Evolutionary conservation across 2,113 vertebrate genomes (phyloP), one percentile per base, ranked within the genome.

Genomic region (Oceanodroma tethys): DNA sequence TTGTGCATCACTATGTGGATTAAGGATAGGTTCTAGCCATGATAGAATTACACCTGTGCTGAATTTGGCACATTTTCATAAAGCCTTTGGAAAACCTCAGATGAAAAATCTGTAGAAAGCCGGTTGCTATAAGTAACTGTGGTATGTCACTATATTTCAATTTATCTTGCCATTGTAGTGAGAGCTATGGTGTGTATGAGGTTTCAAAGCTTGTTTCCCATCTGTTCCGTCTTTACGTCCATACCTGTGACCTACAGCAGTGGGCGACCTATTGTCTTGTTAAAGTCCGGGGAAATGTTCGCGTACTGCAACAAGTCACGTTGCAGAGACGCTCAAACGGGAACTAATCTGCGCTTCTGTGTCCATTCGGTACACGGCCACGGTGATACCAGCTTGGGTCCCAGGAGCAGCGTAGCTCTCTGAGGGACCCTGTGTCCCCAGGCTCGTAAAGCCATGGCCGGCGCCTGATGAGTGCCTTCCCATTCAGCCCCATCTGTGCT

Each of bases 401-500:
- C 17, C 9, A 32, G 19, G 16, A 47, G 48, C 38, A 45, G 36
- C 0, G 1, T 7, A 86, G 70, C 81, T 81, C 25, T 59, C 25
- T 52, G 27, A 1, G 0, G n/a, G 38, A 34, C 34, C 13, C 20
- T 27, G 18, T 43, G 48, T 45, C n/a, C 81, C 50, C 45, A 47
- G 1, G 30, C 43, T 53, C 1, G 0, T 42, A 36, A 78, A 27
- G 30, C 12, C 0, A 0, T 38, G n/a, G 58, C 45, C 7, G 3
- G 15, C 11, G 17, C 76, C 47, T 27, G 42, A 16, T 20, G 32
- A 23, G 59, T 22, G 17, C 47, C 53, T 70, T 83, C n/a, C 32
- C 18, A 3, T 32, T 42, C 76, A 78, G 45, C 45, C 38, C 50
- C 17, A 2, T 4, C 16, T 8, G 12, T 68, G 53, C 59, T 38